phyloP scores from a whole-genome alignment of 2,888 invertebrate genomes.

The Cantharis nigra region DNA sequence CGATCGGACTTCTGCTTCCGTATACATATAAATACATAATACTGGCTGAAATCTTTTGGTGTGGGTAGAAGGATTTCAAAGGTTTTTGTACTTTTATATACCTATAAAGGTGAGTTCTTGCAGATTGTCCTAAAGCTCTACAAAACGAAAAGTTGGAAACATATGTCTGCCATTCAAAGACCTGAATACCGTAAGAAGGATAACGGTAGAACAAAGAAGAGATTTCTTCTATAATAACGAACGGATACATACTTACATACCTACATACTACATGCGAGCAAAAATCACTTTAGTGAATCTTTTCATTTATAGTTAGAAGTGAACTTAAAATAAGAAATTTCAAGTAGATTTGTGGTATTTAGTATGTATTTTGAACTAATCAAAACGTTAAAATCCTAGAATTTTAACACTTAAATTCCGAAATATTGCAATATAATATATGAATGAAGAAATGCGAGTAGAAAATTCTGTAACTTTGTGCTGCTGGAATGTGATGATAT shows the following conservation, averaged over 20 bases:
- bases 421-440: neutral
- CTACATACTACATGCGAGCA: neutral
- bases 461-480: neutral
- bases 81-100: neutral
- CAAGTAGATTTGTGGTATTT: too few species aligned
- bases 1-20: neutral
- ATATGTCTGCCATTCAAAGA: neutral
- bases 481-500: neutral
- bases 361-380: too few species aligned
- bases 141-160: neutral
- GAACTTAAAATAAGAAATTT: neutral
- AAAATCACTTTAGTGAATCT: neutral
- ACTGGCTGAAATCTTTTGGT: neutral
- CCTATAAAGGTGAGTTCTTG: neutral
- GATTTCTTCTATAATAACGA: neutral
- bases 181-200: neutral
- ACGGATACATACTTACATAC: neutral
- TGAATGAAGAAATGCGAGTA: neutral
- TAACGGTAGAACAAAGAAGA: neutral
- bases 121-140: neutral
- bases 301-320: too few species aligned
- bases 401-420: neutral
- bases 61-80: too few species aligned
- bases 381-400: too few species aligned
- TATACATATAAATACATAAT: neutral